Percentiles rank a stretch among this genome's conserved stretches.
Evolutionary conservation across 2,888 invertebrate species (phyloP).

Genomic region (Pterostichus madidus): DNA sequence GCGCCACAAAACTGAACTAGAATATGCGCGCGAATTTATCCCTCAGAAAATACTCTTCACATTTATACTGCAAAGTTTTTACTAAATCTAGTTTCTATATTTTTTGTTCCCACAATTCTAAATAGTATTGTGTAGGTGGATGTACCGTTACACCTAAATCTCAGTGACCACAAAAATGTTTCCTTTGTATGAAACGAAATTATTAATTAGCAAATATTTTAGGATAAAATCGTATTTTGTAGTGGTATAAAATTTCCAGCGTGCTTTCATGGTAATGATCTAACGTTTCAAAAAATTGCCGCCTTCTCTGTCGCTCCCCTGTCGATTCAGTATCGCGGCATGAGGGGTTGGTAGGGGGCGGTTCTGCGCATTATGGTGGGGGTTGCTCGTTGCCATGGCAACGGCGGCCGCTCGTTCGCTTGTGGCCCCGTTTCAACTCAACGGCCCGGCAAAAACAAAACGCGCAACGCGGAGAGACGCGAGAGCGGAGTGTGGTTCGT

Average conservation of each 20-base stretch:
- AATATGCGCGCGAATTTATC: conserved; percentile 24
- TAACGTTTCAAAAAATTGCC: conserved; percentile 56
- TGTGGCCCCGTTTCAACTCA: conserved; percentile 72
- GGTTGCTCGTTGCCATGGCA: conserved; percentile 70
- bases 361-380: conserved; percentile 68
- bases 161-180: not conserved
- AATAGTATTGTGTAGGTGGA: conserved; percentile 23
- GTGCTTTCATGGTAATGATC: conserved; percentile 55
- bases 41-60: not conserved
- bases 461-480: conserved; percentile 68
- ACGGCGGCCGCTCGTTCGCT: conserved; percentile 66
- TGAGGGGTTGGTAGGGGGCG: conserved; percentile 66
- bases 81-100: not conserved
- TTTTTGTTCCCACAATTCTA: conserved; percentile 34
- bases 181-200: too few species aligned
- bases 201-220: too few species aligned
- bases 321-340: not conserved
- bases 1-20: conserved; percentile 23
- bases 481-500: not conserved
- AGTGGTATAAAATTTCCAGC: conserved; percentile 40
- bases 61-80: conserved; percentile 23
- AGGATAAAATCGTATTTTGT: not conserved
- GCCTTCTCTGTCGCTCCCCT: conserved; percentile 41
- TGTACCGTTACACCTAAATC: conserved; percentile 4
- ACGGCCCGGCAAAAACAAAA: conserved; percentile 75